Percentiles rank a stretch among this genome's conserved stretches.
Evolutionary conservation across 2,113 vertebrate species (phyloP).

Genomic region (Hyaena hyaena): DNA sequence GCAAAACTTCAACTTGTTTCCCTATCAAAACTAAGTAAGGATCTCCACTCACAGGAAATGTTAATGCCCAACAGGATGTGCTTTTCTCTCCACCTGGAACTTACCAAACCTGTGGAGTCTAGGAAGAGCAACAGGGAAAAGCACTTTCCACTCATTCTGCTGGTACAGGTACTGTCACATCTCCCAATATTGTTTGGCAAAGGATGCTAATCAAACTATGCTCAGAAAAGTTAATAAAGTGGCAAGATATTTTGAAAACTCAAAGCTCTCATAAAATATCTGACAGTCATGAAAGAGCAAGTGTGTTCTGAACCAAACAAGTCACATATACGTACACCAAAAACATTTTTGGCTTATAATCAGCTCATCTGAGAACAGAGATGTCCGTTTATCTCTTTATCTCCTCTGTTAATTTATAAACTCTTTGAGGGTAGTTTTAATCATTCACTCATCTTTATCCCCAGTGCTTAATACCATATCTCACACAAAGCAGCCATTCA

Average conservation of each 20-base stretch:
- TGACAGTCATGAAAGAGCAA: background rate
- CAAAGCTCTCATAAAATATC: background rate
- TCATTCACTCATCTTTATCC: background rate
- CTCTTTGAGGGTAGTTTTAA: background rate
- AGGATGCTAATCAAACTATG: background rate
- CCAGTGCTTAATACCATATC: background rate
- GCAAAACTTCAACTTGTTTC: constrained; percentile 28
- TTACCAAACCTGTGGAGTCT: background rate
- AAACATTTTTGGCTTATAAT: background rate
- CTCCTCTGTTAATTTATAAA: background rate
- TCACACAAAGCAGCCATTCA: background rate
- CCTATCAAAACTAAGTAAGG: background rate
- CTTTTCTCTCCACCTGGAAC: background rate
- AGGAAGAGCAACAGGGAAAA: background rate
- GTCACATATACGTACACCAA: background rate
- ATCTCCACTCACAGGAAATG: background rate
- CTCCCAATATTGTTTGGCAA: background rate
- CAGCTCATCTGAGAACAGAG: constrained; percentile 2
- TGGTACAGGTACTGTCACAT: background rate
- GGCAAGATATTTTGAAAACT: background rate
- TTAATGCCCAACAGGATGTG: background rate
- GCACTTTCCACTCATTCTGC: background rate
- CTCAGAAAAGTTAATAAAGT: background rate
- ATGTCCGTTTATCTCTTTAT: background rate
- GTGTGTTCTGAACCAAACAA: background rate